phyloP scores from a whole-genome alignment of 2,113 vertebrate genomes.

The Syngnathus scovelli region DNA sequence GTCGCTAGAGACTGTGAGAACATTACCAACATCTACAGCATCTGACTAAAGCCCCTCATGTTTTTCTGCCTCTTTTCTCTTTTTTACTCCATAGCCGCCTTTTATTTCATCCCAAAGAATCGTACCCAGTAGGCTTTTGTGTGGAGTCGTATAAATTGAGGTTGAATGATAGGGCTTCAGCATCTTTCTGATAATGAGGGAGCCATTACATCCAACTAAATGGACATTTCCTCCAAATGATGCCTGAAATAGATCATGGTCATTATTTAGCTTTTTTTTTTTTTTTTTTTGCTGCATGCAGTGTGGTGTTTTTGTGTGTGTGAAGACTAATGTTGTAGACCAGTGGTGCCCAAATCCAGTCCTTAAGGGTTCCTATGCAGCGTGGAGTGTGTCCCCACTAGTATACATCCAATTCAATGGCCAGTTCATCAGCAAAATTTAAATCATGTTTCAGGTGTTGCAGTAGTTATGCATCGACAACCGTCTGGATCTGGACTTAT shows the following conservation, averaged over 20 bases:
- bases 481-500: too few relatives aligned
- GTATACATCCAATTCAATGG: too few relatives aligned
- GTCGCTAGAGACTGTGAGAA: constrained; percentile 25
- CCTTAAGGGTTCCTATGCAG: too few relatives aligned
- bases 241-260: too few relatives aligned
- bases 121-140: constrained; percentile 5
- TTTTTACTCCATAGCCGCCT: constrained; percentile 15
- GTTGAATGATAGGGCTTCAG: constrained; percentile 26
- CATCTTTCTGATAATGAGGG: background rate
- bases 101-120: constrained; percentile 23
- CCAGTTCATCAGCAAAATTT: too few relatives aligned
- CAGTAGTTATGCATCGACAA: too few relatives aligned
- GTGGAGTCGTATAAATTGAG: constrained; percentile 3
- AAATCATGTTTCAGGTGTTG: too few relatives aligned
- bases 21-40: constrained; percentile 10
- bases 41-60: constrained; percentile 13
- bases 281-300: background rate
- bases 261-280: background rate
- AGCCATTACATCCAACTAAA: background rate
- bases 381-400: too few relatives aligned
- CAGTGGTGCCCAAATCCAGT: too few relatives aligned
- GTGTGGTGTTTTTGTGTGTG: background rate
- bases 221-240: too few relatives aligned
- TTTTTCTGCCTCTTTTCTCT: constrained; percentile 10
- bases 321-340: background rate